These are phyloP conservation scores for Gadus macrocephalus DNA, from an alignment of 2,113 vertebrate genomes.

Conservation along the genomic window DNA sequence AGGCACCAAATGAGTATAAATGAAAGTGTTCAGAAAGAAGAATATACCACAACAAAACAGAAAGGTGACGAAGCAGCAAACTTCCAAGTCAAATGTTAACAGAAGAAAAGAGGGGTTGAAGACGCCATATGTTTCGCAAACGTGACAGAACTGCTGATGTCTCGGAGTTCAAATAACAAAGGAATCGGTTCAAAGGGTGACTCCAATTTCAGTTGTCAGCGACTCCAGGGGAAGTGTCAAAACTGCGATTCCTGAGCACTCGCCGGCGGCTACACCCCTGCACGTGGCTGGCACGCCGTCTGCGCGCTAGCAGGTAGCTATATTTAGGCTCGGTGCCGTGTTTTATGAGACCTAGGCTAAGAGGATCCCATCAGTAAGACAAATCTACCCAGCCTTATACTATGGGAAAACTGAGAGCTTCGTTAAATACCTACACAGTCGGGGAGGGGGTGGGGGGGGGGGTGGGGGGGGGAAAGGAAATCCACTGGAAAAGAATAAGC, in stretches of 20 bases:
- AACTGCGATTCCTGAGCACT: slow-evolving; percentile 45
- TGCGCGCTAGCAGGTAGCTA: slow-evolving; percentile 50
- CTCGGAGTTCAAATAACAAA: slow-evolving; percentile 16
- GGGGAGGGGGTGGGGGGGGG: background rate
- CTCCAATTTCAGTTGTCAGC: slow-evolving; percentile 65
- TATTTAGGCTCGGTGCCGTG: slow-evolving; percentile 52
- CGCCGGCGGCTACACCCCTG: slow-evolving; percentile 54
- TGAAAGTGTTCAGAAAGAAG: slow-evolving; percentile 19
- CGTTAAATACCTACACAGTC: slow-evolving; percentile 38
- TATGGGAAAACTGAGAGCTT: slow-evolving; percentile 47
- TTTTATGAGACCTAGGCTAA: slow-evolving; percentile 57
- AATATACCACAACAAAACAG: slow-evolving; percentile 17
- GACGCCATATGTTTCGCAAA: slow-evolving; percentile 26
- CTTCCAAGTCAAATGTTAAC: slow-evolving; percentile 9
- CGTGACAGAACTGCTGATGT: slow-evolving; percentile 34
- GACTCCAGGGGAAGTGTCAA: slow-evolving; percentile 58
- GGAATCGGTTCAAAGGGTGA: slow-evolving; percentile 57
- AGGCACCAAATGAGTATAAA: slow-evolving; percentile 2
- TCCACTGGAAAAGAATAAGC: slow-evolving; percentile 34
- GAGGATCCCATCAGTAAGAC: slow-evolving; percentile 56
- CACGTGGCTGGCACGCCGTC: slow-evolving; percentile 50
- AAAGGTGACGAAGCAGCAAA: no score
- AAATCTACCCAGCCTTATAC: slow-evolving; percentile 55
- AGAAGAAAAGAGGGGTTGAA: slow-evolving; percentile 19
- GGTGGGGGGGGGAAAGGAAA: slow-evolving; percentile 16